phyloP scores from a whole-genome alignment of 2,888 invertebrate species.

The Hirtodrosophila cameraria region DNA sequence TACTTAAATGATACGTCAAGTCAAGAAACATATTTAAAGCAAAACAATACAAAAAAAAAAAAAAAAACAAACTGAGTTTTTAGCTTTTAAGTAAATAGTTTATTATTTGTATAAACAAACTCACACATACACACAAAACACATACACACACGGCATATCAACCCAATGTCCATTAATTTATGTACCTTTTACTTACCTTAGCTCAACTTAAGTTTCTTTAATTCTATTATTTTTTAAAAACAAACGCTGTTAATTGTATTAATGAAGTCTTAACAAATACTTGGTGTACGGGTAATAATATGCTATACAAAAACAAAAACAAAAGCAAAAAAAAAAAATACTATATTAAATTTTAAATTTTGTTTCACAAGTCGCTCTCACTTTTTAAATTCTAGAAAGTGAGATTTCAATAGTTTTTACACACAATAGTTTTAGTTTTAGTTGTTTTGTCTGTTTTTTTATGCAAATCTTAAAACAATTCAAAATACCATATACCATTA shows the following conservation, averaged over 20 bases:
- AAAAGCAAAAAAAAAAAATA: conserved; percentile 17
- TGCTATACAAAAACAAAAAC: conserved; percentile 13
- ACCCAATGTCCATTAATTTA: conserved; percentile 73
- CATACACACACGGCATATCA: conserved; percentile 66
- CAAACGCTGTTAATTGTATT: conserved; percentile 52
- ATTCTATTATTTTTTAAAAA: conserved; percentile 33
- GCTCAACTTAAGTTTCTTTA: conserved; percentile 59
- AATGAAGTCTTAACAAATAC: conserved; percentile 55
- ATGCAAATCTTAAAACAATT: conserved; percentile 46
- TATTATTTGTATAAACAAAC: conserved; percentile 33
- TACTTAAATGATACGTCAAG: conserved; percentile 11
- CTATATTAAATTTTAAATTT: conserved; percentile 18
- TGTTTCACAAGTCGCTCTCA: background rate
- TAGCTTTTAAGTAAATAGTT: conserved; percentile 29
- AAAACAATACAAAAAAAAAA: too few species aligned
- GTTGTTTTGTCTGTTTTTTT: conserved; percentile 50
- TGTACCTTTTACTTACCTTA: conserved; percentile 69
- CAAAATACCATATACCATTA: conserved; percentile 32
- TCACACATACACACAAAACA: conserved; percentile 21
- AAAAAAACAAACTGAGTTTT: conserved; percentile 29
- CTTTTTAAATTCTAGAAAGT: too few species aligned
- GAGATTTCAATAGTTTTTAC: background rate
- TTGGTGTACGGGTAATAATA: conserved; percentile 66
- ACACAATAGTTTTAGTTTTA: conserved; percentile 29
- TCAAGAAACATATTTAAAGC: background rate